Evolutionary conservation across 1,140 invertebrate species (phyloP).

Genomic region (Tribolium castaneum): DNA sequence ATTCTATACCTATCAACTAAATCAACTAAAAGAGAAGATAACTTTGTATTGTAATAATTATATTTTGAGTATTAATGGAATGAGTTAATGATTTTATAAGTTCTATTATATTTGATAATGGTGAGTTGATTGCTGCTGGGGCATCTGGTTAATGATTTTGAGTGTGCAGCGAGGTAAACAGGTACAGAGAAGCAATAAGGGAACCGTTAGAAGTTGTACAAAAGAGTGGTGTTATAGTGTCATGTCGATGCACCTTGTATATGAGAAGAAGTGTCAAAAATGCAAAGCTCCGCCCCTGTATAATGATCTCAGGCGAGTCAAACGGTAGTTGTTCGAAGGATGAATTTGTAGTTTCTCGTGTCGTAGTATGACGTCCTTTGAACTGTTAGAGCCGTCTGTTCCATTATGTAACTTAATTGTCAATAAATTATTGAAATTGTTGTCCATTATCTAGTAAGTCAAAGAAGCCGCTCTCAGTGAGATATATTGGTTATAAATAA

Average conservation of each 20-base stretch:
- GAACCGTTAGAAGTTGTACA: too few species aligned
- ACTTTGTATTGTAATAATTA: too few species aligned
- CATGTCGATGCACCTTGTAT: too few species aligned
- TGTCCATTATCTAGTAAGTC: slow-evolving; percentile 51
- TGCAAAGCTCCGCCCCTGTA: not conserved
- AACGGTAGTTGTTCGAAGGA: slow-evolving; percentile 24
- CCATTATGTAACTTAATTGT: slow-evolving; percentile 50
- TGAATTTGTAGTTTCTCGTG: slow-evolving; percentile 33
- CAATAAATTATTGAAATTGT: slow-evolving; percentile 54
- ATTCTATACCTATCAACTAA: too few species aligned
- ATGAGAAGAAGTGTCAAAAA: too few species aligned
- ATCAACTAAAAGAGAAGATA: too few species aligned
- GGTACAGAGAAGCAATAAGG: too few species aligned
- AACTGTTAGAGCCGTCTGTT: slow-evolving; percentile 12
- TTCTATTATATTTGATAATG: too few species aligned
- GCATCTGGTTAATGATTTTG: not conserved
- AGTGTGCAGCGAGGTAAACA: not conserved
- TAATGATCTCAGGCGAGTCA: not conserved
- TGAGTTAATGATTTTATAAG: too few species aligned
- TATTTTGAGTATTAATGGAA: too few species aligned
- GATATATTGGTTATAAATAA: slow-evolving; percentile 52
- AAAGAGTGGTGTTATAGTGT: not conserved
- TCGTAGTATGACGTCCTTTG: not conserved
- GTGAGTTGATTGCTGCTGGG: too few species aligned
- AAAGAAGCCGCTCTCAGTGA: slow-evolving; percentile 49